Conservation (phyloP, 2,888 invertebrate species). For the Drosophila cognata region DNA sequence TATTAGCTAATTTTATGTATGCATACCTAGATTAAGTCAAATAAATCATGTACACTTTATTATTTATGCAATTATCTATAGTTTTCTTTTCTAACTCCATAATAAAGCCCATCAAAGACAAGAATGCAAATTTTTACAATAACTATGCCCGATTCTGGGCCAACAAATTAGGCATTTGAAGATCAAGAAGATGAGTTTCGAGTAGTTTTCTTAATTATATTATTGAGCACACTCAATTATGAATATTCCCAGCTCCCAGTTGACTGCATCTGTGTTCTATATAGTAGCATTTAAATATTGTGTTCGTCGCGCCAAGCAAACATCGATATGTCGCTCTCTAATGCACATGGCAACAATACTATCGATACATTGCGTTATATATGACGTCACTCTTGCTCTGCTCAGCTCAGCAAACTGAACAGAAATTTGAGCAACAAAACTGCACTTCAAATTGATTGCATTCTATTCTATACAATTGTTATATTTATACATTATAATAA, state of each 20-base stretch:
- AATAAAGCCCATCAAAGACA: constrained; percentile 63
- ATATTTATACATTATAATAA: neutral
- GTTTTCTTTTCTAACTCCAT: constrained; percentile 58
- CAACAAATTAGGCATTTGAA: no score
- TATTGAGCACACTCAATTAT: no score
- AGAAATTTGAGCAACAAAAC: neutral
- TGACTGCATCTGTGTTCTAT: no score
- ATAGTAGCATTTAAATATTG: constrained; percentile 2
- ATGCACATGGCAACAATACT: neutral
- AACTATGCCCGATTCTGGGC: neutral
- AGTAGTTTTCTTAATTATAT: no score
- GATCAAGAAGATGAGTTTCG: no score
- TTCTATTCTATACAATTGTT: neutral
- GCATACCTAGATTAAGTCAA: constrained; percentile 58
- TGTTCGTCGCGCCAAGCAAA: neutral
- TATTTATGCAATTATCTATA: constrained; percentile 72
- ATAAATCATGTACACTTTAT: constrained; percentile 58
- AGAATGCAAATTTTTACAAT: neutral
- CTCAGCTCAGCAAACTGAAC: neutral
- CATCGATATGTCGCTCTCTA: constrained; percentile 24
- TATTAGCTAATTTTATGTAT: constrained; percentile 68
- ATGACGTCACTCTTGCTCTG: neutral
- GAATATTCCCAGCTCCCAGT: no score
- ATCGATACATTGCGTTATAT: constrained; percentile 14
- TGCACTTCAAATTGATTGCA: neutral